Conservation (phyloP, 1,140 invertebrate species). For the Nephotettix cincticeps region DNA sequence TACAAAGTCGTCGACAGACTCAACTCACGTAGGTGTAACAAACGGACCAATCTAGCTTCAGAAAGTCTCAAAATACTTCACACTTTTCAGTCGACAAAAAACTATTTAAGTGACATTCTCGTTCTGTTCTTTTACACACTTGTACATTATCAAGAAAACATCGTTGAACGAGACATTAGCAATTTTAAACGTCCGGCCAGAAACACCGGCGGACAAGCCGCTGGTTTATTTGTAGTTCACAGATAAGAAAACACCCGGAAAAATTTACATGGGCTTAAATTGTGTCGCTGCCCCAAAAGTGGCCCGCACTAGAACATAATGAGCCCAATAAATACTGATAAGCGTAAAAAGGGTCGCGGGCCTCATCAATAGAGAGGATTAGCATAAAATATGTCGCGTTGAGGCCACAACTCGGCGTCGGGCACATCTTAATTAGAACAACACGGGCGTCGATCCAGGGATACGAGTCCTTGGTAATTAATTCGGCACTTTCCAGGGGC, state of each 20-base stretch:
- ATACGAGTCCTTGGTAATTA: neutral
- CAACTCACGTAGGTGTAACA: no score
- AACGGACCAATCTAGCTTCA: no score
- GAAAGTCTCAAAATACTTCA: no score
- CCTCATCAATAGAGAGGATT: neutral
- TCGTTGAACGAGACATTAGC: no score
- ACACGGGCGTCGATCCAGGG: neutral
- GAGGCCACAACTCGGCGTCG: neutral
- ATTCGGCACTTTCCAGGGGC: neutral
- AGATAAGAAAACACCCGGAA: neutral
- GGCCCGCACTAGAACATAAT: constrained; percentile 13
- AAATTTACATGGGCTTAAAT: constrained; percentile 9
- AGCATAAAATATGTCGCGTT: constrained; percentile 1
- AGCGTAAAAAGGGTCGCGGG: constrained; percentile 14
- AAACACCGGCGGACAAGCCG: no score
- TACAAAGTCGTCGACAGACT: no score
- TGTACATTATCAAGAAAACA: no score
- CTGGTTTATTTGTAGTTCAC: neutral
- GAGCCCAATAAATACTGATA: constrained; percentile 20
- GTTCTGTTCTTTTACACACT: no score
- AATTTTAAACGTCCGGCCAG: no score
- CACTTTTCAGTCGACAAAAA: no score
- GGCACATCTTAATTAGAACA: constrained; percentile 10
- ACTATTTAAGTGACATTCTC: no score
- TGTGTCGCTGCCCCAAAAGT: neutral